Base-by-base conservation (phyloP, 2,113 vertebrate genomes). In the Charadrius vociferus region DNA sequence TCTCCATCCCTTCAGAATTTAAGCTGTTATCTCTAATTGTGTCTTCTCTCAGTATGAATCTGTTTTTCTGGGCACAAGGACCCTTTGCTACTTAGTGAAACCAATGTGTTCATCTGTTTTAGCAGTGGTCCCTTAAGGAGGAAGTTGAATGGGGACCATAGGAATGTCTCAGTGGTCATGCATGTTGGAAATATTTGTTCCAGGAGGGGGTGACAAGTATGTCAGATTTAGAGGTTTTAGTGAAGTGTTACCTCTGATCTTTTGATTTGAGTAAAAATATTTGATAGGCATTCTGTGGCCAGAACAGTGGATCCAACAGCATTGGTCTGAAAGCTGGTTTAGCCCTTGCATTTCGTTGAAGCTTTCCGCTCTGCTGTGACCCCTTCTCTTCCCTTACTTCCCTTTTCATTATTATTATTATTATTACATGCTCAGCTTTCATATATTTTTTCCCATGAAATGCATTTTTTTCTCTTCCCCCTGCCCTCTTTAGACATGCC, bases 401-500 rank as follows among this genome's bases (percentile, higher is more conserved):
- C 24, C 24, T 65, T 73, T 74, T 66, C 23, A 2, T 9, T 29
- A 3, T 39, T n/a, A 3, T 43, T n/a, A 3, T 43, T 34, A 45
- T 45, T 45, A 45, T 45, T 45, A 45, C 45, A 45, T 29, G 22
- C 55, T 81, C 56, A 49, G 14, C 23, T 41, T 68, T 56, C 24
- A 20, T 58, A 22, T 2, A 3, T 67, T 80, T 50, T 49, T 59
- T 5, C 59, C 39, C 14, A 3, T 53, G 34, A 86, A 66, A 77
- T 6, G 17, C 12, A 2, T 67, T 63, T 41, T 45, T 66, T 41
- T 75, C 63, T 83, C 34, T 78, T 81, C 61, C 30, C 36, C 41
- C 39, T 68, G 58, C 7, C 2, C 59, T 94, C 18, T 93, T 14
- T 22, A 98, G 98, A 81, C 98, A 98, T 5, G 99, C 99, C 45